Evolutionary conservation across 2,113 vertebrate species (phyloP), one percentile per base, ranked within the genome.

Genomic region (Callipepla squamata): DNA sequence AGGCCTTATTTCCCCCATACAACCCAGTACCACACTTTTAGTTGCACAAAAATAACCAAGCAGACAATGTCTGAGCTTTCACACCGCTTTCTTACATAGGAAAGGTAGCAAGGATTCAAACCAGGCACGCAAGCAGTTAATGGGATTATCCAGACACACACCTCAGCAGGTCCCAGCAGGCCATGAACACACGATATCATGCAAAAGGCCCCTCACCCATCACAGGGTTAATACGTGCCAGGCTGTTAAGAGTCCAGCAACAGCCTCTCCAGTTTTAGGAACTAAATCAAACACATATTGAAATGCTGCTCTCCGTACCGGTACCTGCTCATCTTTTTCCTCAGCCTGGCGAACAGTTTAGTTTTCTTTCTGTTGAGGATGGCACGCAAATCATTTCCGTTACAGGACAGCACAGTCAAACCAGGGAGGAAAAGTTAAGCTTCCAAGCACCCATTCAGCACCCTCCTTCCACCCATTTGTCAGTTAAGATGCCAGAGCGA

Each of bases 251-350:
- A 94, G 44, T 90, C 63, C 90, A 96, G 86, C 85, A 92, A 95
- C 91, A 94, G 95, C 91, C 91, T 87, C 65, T 76, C 88, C 86
- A 61, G 66, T 47, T 86, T 95, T 94, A 95, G 72, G 83, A 92
- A 53, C 94, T 86, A 75, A 83, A 83, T 44, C 25, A 85, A 90
- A 94, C 89, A 85, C 8, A 5, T 61, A 68, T 70, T 1, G 66
- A 77, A 79, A 95, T 65, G 90, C 96, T 93, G 96, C 93, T 96
- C 92, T 85, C 75, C 51, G 11, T 84, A 95, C 94, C 55, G 40
- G 94, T 98, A 98, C 98, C 98, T 98, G 98, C 94, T 97, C 96
- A 97, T 98, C 97, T 98, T 98, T 97, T 97, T 98, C 97, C 96
- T 97, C 97, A 98, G 98, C 89, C 97, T 96, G 85, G 97, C 98